Evolutionary conservation across 1,140 invertebrate species (phyloP).

Genomic region (Scaptomyza montana): DNA sequence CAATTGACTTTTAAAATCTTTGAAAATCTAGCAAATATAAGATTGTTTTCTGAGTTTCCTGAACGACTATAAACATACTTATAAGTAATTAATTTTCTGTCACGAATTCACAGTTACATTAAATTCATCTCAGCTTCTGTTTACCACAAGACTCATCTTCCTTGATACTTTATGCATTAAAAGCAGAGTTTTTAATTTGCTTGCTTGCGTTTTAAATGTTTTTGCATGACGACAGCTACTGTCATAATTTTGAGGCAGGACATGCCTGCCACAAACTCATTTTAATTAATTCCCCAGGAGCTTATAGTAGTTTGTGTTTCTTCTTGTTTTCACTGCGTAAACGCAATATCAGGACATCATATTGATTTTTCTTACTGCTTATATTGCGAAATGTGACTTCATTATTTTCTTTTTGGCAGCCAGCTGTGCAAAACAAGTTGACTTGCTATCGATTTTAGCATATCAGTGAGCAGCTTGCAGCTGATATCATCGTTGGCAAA

Average conservation of each 20-base stretch:
- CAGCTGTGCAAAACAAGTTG: conserved; percentile 24
- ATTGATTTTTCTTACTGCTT: conserved; percentile 34
- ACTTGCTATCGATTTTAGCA: conserved; percentile 22
- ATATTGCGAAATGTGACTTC: conserved; percentile 8
- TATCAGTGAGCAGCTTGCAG: background rate
- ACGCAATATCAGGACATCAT: conserved; percentile 39
- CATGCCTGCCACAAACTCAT: background rate
- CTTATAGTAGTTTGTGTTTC: background rate
- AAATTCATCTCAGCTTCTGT: too few relatives aligned
- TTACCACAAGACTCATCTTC: too few relatives aligned
- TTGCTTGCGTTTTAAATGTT: too few relatives aligned
- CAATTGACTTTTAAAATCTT: too few relatives aligned
- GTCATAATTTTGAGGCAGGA: background rate
- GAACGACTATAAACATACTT: too few relatives aligned
- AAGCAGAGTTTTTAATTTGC: too few relatives aligned
- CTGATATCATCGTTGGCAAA: conserved; percentile 47
- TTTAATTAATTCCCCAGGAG: conserved; percentile 20
- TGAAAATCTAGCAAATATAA: too few relatives aligned
- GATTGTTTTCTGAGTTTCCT: too few relatives aligned
- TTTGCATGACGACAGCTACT: conserved; percentile 5
- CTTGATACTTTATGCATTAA: too few relatives aligned
- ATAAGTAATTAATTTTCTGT: too few relatives aligned
- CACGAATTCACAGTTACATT: too few relatives aligned
- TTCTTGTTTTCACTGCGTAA: conserved; percentile 17
- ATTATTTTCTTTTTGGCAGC: conserved; percentile 31